These are phyloP conservation scores for Takifugu bimaculatus DNA, from an alignment of 2,113 vertebrate species.

Conservation along the genomic window DNA sequence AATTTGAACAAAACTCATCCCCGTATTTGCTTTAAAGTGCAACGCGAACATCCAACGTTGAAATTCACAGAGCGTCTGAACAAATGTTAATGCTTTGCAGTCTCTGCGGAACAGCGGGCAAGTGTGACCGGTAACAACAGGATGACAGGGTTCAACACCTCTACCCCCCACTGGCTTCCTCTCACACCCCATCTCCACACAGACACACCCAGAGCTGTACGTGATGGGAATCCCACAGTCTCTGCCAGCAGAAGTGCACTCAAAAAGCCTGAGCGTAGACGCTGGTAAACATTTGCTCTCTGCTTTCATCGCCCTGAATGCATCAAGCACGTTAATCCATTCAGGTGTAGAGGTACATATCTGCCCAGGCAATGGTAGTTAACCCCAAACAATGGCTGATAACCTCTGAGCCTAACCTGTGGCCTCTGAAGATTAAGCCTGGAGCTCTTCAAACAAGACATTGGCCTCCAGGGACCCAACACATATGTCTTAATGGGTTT, in stretches of 20 bases:
- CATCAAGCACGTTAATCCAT: slow-evolving; percentile 39
- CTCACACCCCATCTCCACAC: slow-evolving; percentile 52
- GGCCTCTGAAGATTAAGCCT: slow-evolving; percentile 55
- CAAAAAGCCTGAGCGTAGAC: background rate
- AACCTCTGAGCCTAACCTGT: slow-evolving; percentile 53
- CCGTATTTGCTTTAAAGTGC: slow-evolving; percentile 12
- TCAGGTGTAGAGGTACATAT: slow-evolving; percentile 32
- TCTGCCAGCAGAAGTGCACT: slow-evolving; percentile 1
- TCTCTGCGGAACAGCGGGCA: slow-evolving; percentile 56
- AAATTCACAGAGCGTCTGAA: slow-evolving; percentile 20
- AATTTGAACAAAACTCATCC: slow-evolving; percentile 6
- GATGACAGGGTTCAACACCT: slow-evolving; percentile 70
- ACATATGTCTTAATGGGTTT: slow-evolving; percentile 38
- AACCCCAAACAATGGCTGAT: slow-evolving; percentile 60
- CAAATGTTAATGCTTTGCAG: slow-evolving; percentile 45
- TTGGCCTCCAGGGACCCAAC: slow-evolving; percentile 55
- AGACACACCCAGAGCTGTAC: slow-evolving; percentile 52
- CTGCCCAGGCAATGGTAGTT: slow-evolving; percentile 38
- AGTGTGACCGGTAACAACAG: slow-evolving; percentile 75
- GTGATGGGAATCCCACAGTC: slow-evolving; percentile 4
- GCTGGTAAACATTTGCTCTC: slow-evolving; percentile 9
- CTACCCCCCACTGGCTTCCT: slow-evolving; percentile 66
- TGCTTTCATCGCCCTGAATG: slow-evolving; percentile 40
- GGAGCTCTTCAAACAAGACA: slow-evolving; percentile 60
- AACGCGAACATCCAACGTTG: slow-evolving; percentile 18